These are phyloP conservation scores for Graptemys geographica DNA, from an alignment of 2,797 vertebrate genomes.

Conservation along the genomic window DNA sequence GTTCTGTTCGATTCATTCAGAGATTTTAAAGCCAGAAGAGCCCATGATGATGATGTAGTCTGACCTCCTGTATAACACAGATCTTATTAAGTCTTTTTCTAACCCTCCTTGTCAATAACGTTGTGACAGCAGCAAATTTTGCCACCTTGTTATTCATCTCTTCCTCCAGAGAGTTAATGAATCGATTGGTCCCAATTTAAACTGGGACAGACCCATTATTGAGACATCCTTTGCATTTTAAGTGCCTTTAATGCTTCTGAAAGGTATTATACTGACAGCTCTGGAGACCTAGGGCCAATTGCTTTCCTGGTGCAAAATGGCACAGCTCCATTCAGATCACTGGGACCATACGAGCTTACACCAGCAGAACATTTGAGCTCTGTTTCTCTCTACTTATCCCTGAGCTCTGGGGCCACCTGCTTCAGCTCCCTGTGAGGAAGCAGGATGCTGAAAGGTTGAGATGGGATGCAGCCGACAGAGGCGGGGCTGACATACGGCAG, in stretches of 20 bases:
- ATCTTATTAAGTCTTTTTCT: not conserved
- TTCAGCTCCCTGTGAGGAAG: not conserved
- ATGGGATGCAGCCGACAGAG: too few species aligned
- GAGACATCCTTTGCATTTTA: not conserved
- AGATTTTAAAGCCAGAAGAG: too few species aligned
- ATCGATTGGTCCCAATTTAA: not conserved
- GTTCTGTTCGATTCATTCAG: not conserved
- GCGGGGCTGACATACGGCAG: not conserved
- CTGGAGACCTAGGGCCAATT: not conserved
- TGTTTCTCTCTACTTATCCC: not conserved
- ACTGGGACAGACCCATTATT: not conserved
- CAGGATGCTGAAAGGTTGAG: not conserved
- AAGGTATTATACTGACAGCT: not conserved
- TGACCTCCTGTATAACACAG: too few species aligned
- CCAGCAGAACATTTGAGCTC: not conserved
- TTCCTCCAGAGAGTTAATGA: not conserved
- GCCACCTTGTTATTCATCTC: not conserved
- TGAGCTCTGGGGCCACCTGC: not conserved
- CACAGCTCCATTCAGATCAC: not conserved
- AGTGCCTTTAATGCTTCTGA: not conserved
- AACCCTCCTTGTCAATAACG: not conserved
- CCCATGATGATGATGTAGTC: too few species aligned
- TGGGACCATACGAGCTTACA: too few species aligned
- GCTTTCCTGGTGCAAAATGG: not conserved
- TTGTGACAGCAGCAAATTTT: conserved; percentile 2